phyloP scores from a whole-genome alignment of 2,113 vertebrate species.

The Jaculus jaculus region DNA sequence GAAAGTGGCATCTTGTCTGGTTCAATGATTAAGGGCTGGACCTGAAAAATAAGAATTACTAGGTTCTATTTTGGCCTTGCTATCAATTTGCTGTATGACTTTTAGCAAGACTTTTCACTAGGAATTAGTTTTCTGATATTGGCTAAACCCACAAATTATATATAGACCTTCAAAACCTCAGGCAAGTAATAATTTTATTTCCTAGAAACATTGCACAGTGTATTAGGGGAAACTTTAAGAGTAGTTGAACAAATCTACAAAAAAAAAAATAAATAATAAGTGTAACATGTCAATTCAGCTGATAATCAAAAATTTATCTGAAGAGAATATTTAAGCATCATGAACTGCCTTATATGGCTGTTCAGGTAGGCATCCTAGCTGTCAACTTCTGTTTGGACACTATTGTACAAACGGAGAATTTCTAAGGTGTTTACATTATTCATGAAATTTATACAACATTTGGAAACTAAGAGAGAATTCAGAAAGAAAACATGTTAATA shows the following conservation, averaged over 20 bases:
- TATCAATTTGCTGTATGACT: conserved; percentile 76
- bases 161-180: conserved; percentile 19
- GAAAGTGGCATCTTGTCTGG: conserved; percentile 67
- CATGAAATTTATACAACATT: background rate
- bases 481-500: background rate
- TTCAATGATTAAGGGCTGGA: conserved; percentile 73
- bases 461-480: background rate
- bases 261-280: no score
- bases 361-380: background rate
- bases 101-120: conserved; percentile 52
- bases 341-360: background rate
- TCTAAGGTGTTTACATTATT: background rate
- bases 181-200: background rate
- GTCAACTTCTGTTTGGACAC: background rate
- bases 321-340: background rate
- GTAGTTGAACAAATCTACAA: background rate
- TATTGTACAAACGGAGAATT: background rate
- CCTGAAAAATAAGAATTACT: conserved; percentile 71
- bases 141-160: conserved; percentile 23
- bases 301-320: background rate
- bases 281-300: background rate
- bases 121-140: conserved; percentile 67
- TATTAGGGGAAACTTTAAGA: background rate
- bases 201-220: conserved; percentile 20
- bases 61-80: conserved; percentile 74